These are phyloP conservation scores for Clarias batrachus DNA, from an alignment of 2,113 vertebrate genomes.

Conservation along the genomic window DNA sequence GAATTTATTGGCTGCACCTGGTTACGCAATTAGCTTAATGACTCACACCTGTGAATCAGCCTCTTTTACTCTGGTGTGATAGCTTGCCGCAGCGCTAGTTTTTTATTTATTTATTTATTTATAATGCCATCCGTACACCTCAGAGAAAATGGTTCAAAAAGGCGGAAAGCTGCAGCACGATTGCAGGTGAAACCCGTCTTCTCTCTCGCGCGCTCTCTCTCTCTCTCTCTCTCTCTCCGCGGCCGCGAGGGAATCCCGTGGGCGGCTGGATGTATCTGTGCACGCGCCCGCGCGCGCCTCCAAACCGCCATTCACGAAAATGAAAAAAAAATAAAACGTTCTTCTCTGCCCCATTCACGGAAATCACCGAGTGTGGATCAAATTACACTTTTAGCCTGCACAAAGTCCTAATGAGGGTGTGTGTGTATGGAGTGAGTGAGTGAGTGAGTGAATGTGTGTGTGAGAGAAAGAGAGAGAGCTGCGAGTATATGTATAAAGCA, in stretches of 20 bases:
- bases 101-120: background rate
- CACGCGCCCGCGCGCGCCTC: constrained; percentile 30
- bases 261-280: constrained; percentile 54
- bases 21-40: constrained; percentile 4
- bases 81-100: constrained; percentile 13
- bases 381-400: background rate
- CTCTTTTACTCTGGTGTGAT: background rate
- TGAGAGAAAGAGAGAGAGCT: background rate
- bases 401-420: background rate
- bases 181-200: constrained; percentile 25
- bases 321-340: background rate
- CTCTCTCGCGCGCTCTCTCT: background rate
- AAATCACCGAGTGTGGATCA: background rate
- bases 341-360: background rate
- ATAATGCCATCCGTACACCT: no score
- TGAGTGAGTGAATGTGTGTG: background rate
- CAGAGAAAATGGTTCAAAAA: background rate
- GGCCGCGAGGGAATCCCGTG: constrained; percentile 71
- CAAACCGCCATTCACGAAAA: constrained; percentile 23
- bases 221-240: constrained; percentile 11
- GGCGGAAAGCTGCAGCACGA: background rate
- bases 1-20: background rate
- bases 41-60: constrained; percentile 22
- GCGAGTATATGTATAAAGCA: background rate
- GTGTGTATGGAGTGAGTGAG: background rate